These are phyloP conservation scores for Pavo muticus DNA, from an alignment of 2,113 vertebrate genomes.

Conservation along the genomic window DNA sequence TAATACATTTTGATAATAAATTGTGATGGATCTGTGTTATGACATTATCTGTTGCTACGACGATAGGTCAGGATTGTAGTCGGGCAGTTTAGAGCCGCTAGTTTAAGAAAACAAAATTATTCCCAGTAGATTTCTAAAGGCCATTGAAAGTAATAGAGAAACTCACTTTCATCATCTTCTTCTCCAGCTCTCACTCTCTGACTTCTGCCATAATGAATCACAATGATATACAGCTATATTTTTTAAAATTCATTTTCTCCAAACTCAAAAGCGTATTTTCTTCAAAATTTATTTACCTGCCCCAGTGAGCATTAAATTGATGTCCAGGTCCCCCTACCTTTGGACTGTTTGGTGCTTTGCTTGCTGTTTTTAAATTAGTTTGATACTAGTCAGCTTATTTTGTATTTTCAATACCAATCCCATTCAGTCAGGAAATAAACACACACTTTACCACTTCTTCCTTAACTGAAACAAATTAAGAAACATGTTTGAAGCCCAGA, in stretches of 20 bases:
- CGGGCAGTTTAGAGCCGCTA: constrained; percentile 20
- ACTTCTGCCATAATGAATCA: not conserved
- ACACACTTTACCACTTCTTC: not conserved
- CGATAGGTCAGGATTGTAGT: constrained; percentile 16
- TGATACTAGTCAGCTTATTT: not conserved
- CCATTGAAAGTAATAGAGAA: constrained; percentile 21
- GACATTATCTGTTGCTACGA: constrained; percentile 47
- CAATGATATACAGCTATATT: not conserved
- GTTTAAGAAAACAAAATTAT: constrained; percentile 41
- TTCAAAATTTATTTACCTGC: not conserved
- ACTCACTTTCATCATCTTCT: constrained; percentile 14
- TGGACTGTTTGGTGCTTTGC: not conserved
- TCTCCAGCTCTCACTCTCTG: not conserved
- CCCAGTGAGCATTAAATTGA: not conserved
- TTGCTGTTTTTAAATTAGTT: not conserved
- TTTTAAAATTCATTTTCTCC: not conserved
- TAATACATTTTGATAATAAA: constrained; percentile 49
- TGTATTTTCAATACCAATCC: not conserved
- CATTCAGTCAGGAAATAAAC: not conserved
- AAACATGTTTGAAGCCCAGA: not conserved
- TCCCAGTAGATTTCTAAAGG: constrained; percentile 34
- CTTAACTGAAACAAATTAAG: not conserved
- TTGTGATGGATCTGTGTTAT: constrained; percentile 56
- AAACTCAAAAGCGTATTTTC: not conserved
- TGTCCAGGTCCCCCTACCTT: not conserved